Evolutionary conservation across 2,797 vertebrate genomes (phyloP), one percentile per base, ranked within the genome.

Genomic region (Sebastes matsubarae): DNA sequence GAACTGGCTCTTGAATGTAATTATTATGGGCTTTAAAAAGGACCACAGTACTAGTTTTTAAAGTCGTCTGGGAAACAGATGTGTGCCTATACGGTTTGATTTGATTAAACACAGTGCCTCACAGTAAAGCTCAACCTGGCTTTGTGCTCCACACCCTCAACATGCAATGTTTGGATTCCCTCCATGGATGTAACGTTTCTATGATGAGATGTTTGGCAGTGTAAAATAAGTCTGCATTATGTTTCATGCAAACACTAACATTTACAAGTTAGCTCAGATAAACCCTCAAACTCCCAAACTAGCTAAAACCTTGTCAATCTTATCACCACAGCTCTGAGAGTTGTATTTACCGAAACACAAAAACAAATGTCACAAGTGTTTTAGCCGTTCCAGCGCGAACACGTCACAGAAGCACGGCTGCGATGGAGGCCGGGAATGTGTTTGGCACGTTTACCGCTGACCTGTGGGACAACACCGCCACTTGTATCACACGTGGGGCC

Each of bases 401-500:
- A 84, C 8, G 72, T 75, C 66, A 13, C 85, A 91, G 82, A 64
- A 72, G 59, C 50, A 20, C 5, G 42, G 32, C 69, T 67, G 79
- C 34, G 7, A 55, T 0, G 29, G 12, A 68, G 70, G 68, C 80
- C 20, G 72, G 84, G 90, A 92, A 91, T 77, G 71, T 58, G n/a
- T 82, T 85, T 67, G 80, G 69, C 84, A 75, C 60, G 42, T 92
- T 90, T 84, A 77, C 77, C 50, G 65, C 72, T 67, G 82, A 92
- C 84, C 88, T 79, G 75, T 18, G 85, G 90, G 88, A 93, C 93
- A 91, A 79, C 81, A 72, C 82, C 8, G 87, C 87, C 90, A 87
- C 91, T 89, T 90, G 82, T 91, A 88, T 87, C 87, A 77, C 88
- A 89, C 42, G 14, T 65, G 65, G 84, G 91, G 91, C 94, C 87